Base-by-base conservation (phyloP, 2,888 invertebrate species). In the Eupithecia exiguata region DNA sequence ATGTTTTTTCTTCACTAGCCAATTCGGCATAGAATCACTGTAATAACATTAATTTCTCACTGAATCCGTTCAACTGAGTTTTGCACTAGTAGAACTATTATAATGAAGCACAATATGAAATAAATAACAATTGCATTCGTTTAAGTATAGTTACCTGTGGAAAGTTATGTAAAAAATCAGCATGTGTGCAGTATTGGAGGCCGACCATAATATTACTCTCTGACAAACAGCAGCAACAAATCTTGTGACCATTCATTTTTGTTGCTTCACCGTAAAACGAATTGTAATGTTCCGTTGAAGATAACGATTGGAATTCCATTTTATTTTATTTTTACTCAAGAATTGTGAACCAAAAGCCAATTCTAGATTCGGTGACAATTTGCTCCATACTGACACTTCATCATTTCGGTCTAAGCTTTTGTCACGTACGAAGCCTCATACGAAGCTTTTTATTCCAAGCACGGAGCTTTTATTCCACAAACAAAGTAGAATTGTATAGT, bases 171-270 rank as follows among this genome's bases (percentile, higher is more conserved):
- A 92, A 80, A 82, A 89, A 83, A 16, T 71, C 73, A 1, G 80
- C 78, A 77, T 92, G 91, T 81, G 85, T 84, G 81, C 92, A 92
- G 21, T 81, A 84, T 66, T 74, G 18, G 2, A 90, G 72, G 12
- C 79, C 81, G 0, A 91, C 70, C 58, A 89, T 82, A 25, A 79
- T 49, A 7, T 62, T 76, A 63, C 83, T 82, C 85, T 84, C 78
- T 0, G 78, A 61, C 18, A 88, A 81, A 79, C 92, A 92, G 76
- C 89, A 87, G 21, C 87, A 71, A 69, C 92, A 92, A 10, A 77
- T 10, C 25, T 70, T 78, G 63, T 58, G 49, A n/a, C 16, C 7
- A 18, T 35, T 67, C 18, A n/a, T 35, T 69, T 40, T 58, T 7
- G 7, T 40, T 40, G 25, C 38, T 40, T 40, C 40, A 38, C 25